phyloP scores from a whole-genome alignment of 2,113 vertebrate genomes.

The Corythoichthys intestinalis region DNA sequence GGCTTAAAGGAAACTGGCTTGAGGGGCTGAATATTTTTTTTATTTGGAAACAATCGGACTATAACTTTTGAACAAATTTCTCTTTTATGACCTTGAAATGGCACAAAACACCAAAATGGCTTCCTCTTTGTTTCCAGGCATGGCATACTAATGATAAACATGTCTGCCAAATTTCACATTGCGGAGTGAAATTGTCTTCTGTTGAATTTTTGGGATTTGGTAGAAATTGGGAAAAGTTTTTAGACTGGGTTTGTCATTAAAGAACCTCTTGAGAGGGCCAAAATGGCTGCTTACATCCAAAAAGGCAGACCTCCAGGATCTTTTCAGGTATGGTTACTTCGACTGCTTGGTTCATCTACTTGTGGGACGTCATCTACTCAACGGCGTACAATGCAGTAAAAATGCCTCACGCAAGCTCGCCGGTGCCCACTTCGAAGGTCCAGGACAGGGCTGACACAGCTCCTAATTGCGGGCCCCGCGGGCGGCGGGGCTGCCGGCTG shows the following conservation, averaged over 20 bases:
- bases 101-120: background rate
- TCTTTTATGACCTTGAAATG: background rate
- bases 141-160: background rate
- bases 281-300: background rate
- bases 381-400: background rate
- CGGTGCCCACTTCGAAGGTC: conserved; percentile 78
- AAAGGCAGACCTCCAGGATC: background rate
- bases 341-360: background rate
- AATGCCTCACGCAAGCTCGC: background rate
- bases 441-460: conserved; percentile 86
- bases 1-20: no score
- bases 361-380: background rate
- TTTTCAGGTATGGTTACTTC: background rate
- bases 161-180: background rate
- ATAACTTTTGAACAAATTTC: no score
- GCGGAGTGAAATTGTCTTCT: background rate
- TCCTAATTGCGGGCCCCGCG: conserved; percentile 95
- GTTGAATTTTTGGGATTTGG: background rate
- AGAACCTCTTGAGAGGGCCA: background rate
- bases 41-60: no score
- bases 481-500: conserved; percentile 54
- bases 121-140: background rate
- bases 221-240: background rate
- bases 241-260: background rate
- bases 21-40: no score